These are phyloP conservation scores for Hucho hucho DNA, from an alignment of 2,113 vertebrate genomes.

Conservation along the genomic window DNA sequence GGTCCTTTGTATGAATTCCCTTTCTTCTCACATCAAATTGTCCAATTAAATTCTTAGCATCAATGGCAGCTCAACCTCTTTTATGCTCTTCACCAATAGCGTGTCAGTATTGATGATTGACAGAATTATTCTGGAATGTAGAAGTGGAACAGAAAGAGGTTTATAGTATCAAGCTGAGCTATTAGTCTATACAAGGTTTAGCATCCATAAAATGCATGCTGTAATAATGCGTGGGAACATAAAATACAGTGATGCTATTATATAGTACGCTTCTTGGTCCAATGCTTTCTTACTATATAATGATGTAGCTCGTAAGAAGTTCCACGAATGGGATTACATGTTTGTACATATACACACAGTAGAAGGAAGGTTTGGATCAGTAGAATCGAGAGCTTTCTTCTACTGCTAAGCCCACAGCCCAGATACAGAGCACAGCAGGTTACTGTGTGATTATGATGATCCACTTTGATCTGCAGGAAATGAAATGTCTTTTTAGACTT, in stretches of 20 bases:
- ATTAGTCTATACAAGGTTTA: background rate
- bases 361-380: conserved; percentile 39
- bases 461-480: conserved; percentile 41
- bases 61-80: background rate
- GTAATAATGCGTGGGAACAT: background rate
- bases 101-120: background rate
- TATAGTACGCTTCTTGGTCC: background rate
- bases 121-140: background rate
- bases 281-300: background rate
- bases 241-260: background rate
- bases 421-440: conserved; percentile 35
- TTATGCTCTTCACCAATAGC: background rate
- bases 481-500: background rate
- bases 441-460: conserved; percentile 57
- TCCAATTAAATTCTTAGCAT: background rate
- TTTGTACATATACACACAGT: conserved; percentile 23
- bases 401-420: conserved; percentile 38
- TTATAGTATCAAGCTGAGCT: background rate
- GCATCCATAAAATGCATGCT: background rate
- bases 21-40: background rate
- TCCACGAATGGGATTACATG: conserved; percentile 55
- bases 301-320: background rate
- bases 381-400: conserved; percentile 43
- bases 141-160: too few relatives aligned
- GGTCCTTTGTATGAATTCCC: background rate